These are phyloP conservation scores for Cercopithecus mitis DNA, from an alignment of 2,797 vertebrate genomes.

Conservation along the genomic window DNA sequence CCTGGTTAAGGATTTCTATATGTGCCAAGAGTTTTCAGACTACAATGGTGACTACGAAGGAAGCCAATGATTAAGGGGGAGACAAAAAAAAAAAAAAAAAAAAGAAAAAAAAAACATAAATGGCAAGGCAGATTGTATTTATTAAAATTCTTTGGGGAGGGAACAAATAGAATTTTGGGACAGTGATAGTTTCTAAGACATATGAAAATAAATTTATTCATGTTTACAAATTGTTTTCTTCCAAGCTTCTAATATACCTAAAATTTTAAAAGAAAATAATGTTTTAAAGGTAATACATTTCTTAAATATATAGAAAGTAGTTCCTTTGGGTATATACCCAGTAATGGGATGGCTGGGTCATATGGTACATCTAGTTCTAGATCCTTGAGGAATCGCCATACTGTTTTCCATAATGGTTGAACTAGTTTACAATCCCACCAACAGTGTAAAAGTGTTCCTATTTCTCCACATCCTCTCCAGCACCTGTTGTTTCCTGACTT, in stretches of 20 bases:
- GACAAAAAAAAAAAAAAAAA: not conserved
- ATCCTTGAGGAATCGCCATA: too few relatives aligned
- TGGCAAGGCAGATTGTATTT: not conserved
- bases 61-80: not conserved
- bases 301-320: not conserved
- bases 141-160: not conserved
- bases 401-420: too few relatives aligned
- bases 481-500: too few relatives aligned
- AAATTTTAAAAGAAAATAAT: not conserved
- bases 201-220: not conserved
- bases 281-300: not conserved
- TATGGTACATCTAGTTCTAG: too few relatives aligned
- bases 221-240: not conserved
- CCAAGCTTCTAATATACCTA: not conserved
- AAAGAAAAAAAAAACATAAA: not conserved
- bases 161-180: not conserved
- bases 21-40: not conserved
- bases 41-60: not conserved
- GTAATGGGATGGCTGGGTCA: too few relatives aligned
- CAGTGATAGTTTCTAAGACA: not conserved
- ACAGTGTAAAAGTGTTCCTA: too few relatives aligned
- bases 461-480: too few relatives aligned
- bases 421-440: too few relatives aligned
- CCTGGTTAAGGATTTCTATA: not conserved
- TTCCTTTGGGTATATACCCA: not conserved